These are phyloP conservation scores for Drosophila multiciliata DNA, from an alignment of 2,888 invertebrate species.

Conservation along the genomic window DNA sequence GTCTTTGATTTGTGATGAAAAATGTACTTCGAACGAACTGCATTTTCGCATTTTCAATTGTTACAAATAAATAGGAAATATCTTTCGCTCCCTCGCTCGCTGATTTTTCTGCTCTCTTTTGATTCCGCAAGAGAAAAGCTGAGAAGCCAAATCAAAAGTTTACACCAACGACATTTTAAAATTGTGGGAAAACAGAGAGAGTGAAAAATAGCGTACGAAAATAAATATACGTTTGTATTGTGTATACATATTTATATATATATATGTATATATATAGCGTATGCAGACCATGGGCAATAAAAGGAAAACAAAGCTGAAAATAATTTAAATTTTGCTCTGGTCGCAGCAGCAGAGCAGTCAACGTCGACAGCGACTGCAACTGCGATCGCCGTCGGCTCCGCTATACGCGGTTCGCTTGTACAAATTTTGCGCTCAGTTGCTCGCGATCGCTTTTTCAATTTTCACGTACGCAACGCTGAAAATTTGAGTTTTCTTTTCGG, in stretches of 20 bases:
- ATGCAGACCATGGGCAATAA: slow-evolving; percentile 49
- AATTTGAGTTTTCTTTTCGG: slow-evolving; percentile 31
- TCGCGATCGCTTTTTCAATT: slow-evolving; percentile 82
- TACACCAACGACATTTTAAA: slow-evolving; percentile 51
- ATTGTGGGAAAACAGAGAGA: slow-evolving; percentile 46
- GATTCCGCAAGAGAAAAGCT: slow-evolving; percentile 33
- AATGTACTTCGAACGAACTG: too few species aligned
- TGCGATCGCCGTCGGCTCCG: slow-evolving; percentile 39
- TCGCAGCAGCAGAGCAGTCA: slow-evolving; percentile 42
- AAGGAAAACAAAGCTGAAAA: slow-evolving; percentile 74
- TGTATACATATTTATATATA: neutral
- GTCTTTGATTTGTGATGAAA: neutral
- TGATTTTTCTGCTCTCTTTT: slow-evolving; percentile 20
- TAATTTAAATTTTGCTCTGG: slow-evolving; percentile 75
- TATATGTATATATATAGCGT: slow-evolving; percentile 8
- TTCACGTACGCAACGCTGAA: slow-evolving; percentile 70
- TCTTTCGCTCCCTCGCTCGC: neutral
- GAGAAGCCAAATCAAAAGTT: slow-evolving; percentile 36
- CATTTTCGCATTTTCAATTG: neutral
- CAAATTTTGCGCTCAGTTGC: slow-evolving; percentile 80
- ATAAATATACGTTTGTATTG: slow-evolving; percentile 53
- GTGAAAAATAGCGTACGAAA: slow-evolving; percentile 67
- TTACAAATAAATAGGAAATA: slow-evolving; percentile 2
- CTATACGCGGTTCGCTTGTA: slow-evolving; percentile 63
- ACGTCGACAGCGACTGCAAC: slow-evolving; percentile 16